These are phyloP conservation scores for Eonycteris spelaea DNA, from an alignment of 2,113 vertebrate genomes.

Conservation along the genomic window DNA sequence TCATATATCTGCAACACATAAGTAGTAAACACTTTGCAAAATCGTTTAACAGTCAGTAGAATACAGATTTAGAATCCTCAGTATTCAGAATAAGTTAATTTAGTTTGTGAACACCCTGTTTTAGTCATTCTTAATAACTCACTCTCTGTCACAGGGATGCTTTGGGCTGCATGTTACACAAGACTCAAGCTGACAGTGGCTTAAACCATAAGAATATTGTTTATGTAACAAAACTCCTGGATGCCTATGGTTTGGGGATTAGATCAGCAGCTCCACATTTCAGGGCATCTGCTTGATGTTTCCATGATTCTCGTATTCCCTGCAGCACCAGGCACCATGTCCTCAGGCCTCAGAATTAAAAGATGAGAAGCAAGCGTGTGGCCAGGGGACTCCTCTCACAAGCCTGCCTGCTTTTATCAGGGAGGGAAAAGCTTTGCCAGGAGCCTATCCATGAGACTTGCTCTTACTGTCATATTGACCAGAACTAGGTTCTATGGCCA, in stretches of 20 bases:
- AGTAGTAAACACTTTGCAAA: background rate
- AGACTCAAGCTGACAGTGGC: background rate
- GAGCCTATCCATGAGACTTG: background rate
- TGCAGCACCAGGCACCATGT: background rate
- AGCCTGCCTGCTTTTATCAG: background rate
- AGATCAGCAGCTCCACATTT: background rate
- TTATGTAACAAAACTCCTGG: background rate
- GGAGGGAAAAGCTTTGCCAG: background rate
- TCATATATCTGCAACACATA: background rate
- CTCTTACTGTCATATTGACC: background rate
- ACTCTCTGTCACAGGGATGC: background rate
- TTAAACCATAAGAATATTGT: background rate
- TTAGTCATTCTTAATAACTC: background rate
- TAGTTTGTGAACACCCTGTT: background rate
- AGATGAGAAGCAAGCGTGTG: background rate
- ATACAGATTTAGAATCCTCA: background rate
- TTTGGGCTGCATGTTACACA: background rate
- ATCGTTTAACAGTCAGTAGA: background rate
- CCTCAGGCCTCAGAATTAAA: background rate
- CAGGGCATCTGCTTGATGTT: background rate
- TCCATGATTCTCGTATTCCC: background rate
- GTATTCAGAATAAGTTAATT: constrained; percentile 24
- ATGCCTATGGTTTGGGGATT: background rate
- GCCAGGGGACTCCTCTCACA: background rate
- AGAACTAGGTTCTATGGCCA: background rate